These are phyloP conservation scores for Rhodophaea formosa DNA, from an alignment of 2,888 invertebrate species.

Conservation along the genomic window DNA sequence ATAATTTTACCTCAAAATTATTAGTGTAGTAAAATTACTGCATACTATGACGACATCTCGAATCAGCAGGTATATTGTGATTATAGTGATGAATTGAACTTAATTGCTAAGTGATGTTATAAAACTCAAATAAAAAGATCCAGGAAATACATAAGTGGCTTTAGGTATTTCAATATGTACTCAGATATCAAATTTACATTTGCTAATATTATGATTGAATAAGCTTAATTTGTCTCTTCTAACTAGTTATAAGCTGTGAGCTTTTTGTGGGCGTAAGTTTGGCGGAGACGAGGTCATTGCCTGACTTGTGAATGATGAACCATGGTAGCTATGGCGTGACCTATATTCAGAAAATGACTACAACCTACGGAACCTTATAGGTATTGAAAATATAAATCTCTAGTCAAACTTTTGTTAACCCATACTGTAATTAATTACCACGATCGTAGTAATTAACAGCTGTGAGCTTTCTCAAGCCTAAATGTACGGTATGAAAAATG, in stretches of 20 bases:
- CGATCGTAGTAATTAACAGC: too few relatives aligned
- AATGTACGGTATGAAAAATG: background rate
- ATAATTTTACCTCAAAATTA: background rate
- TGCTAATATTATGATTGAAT: constrained; percentile 1
- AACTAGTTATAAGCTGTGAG: background rate
- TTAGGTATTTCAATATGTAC: background rate
- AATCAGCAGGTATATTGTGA: constrained; percentile 23
- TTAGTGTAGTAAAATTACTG: too few relatives aligned
- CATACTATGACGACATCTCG: background rate
- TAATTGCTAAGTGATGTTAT: background rate
- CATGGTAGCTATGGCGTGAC: constrained; percentile 5
- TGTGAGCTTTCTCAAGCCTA: too few relatives aligned
- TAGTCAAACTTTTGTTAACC: too few relatives aligned
- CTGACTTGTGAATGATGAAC: constrained; percentile 21
- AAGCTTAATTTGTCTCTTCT: background rate
- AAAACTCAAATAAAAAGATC: background rate
- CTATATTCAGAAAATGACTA: background rate
- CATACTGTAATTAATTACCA: too few relatives aligned
- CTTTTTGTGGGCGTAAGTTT: constrained; percentile 11
- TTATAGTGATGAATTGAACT: background rate
- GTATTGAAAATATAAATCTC: too few relatives aligned
- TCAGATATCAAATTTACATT: background rate
- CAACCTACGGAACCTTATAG: background rate
- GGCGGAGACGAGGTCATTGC: constrained; percentile 14
- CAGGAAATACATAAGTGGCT: background rate